These are phyloP conservation scores for Charina bottae DNA, from an alignment of 2,113 vertebrate species.

Conservation along the genomic window DNA sequence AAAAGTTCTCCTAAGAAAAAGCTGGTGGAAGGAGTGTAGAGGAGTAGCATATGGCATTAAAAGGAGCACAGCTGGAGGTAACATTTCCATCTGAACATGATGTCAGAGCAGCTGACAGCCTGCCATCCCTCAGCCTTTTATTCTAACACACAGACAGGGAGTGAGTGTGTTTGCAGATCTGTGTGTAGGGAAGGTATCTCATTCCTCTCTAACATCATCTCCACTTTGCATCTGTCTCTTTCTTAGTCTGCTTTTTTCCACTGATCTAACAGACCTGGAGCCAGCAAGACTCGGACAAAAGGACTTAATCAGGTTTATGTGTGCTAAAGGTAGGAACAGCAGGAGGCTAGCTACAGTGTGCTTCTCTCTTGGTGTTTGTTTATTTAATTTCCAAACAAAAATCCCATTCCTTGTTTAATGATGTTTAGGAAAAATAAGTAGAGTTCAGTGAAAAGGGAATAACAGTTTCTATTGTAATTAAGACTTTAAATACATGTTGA, in stretches of 20 bases:
- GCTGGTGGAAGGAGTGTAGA: constrained; percentile 99
- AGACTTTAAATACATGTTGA: constrained; percentile 65
- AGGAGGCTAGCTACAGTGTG: constrained; percentile 76
- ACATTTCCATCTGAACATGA: constrained; percentile 99
- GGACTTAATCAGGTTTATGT: constrained; percentile 99
- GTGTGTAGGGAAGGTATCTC: constrained; percentile 97
- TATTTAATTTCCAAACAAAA: constrained; percentile 77
- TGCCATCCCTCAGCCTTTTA: constrained; percentile 99
- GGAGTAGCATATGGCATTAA: constrained; percentile 99
- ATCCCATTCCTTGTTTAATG: constrained; percentile 80
- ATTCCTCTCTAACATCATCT: constrained; percentile 99
- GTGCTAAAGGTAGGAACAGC: constrained; percentile 94
- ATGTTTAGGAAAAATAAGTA: constrained; percentile 73
- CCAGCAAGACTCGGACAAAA: constrained; percentile 90
- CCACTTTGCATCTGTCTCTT: constrained; percentile 99
- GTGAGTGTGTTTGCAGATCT: constrained; percentile 93
- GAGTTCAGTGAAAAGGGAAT: constrained; percentile 72
- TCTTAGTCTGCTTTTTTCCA: constrained; percentile 95
- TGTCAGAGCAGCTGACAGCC: constrained; percentile 99
- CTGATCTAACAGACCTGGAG: constrained; percentile 92
- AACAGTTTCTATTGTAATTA: constrained; percentile 64
- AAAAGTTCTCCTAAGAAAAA: constrained; percentile 99
- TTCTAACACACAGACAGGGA: constrained; percentile 99
- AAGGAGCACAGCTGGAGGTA: constrained; percentile 99
- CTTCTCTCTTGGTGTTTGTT: constrained; percentile 80